These are phyloP conservation scores for Catocala fraxini DNA, from an alignment of 2,888 invertebrate genomes.

Conservation along the genomic window DNA sequence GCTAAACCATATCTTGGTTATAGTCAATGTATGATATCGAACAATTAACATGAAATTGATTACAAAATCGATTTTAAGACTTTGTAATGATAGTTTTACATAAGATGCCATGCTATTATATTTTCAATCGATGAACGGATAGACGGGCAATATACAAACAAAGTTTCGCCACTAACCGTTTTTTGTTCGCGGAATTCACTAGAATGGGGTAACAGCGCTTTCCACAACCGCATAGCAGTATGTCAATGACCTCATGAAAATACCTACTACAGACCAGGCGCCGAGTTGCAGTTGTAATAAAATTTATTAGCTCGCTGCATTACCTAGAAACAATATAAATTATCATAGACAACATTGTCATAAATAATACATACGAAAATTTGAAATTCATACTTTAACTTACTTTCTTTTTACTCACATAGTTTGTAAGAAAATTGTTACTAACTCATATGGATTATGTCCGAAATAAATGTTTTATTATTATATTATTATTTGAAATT, in stretches of 20 bases:
- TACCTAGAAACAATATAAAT: constrained; percentile 14
- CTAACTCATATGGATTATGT: too few relatives aligned
- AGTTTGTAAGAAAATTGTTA: too few relatives aligned
- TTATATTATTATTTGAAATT: too few relatives aligned
- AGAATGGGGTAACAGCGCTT: constrained; percentile 26
- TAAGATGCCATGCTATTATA: too few relatives aligned
- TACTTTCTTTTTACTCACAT: too few relatives aligned
- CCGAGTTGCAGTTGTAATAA: constrained; percentile 37
- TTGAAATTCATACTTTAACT: neutral
- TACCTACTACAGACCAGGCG: constrained; percentile 26
- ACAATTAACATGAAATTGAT: too few relatives aligned
- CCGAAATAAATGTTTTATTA: too few relatives aligned
- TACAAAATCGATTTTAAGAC: too few relatives aligned
- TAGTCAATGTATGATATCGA: too few relatives aligned
- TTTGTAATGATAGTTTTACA: too few relatives aligned
- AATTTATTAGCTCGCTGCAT: constrained; percentile 29
- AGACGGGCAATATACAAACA: constrained; percentile 9
- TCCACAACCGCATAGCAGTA: constrained; percentile 49
- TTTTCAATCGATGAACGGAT: too few relatives aligned
- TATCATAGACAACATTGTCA: constrained; percentile 6
- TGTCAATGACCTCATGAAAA: constrained; percentile 51
- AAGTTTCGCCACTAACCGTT: constrained; percentile 34
- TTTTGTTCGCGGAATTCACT: constrained; percentile 40
- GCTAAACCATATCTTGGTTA: too few relatives aligned
- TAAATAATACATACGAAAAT: neutral